A percentile compares a stretch with the other conserved stretches of the same genome.
These are phyloP conservation scores for Bufo gargarizans DNA, from an alignment of 2,113 vertebrate genomes.

Conservation along the genomic window DNA sequence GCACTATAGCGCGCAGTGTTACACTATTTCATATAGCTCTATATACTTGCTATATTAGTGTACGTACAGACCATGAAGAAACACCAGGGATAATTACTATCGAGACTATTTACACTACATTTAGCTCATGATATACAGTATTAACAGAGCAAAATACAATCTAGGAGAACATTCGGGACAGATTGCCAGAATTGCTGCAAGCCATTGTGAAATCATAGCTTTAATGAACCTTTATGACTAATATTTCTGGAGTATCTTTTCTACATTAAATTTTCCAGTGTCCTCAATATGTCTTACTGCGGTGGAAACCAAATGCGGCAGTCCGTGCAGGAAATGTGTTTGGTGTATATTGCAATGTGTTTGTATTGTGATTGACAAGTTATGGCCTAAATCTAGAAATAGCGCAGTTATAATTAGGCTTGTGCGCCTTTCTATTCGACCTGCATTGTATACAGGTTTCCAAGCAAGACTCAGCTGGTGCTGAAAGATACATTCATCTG, in stretches of 20 bases:
- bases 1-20: too few relatives aligned
- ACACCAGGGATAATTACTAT: neutral
- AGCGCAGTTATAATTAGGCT: slow-evolving; percentile 35
- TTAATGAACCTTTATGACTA: neutral
- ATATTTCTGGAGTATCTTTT: neutral
- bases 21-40: too few relatives aligned
- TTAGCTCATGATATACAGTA: slow-evolving; percentile 3
- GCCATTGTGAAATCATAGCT: slow-evolving; percentile 19
- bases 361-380: slow-evolving; percentile 17
- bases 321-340: neutral
- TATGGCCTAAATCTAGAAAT: slow-evolving; percentile 41
- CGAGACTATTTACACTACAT: slow-evolving; percentile 9
- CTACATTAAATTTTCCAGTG: slow-evolving; percentile 28
- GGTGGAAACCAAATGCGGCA: neutral
- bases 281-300: slow-evolving; percentile 28
- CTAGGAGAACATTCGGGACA: neutral
- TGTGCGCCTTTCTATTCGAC: neutral
- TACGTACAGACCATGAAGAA: neutral
- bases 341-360: neutral
- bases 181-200: neutral
- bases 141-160: neutral
- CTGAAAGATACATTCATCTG: neutral
- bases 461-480: slow-evolving; percentile 6
- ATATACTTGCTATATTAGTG: neutral
- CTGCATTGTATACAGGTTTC: neutral